A percentile compares a stretch with the other conserved stretches of the same genome.
Conservation (phyloP, 2,888 invertebrate species). For the Cataglyphis altisquamis region DNA sequence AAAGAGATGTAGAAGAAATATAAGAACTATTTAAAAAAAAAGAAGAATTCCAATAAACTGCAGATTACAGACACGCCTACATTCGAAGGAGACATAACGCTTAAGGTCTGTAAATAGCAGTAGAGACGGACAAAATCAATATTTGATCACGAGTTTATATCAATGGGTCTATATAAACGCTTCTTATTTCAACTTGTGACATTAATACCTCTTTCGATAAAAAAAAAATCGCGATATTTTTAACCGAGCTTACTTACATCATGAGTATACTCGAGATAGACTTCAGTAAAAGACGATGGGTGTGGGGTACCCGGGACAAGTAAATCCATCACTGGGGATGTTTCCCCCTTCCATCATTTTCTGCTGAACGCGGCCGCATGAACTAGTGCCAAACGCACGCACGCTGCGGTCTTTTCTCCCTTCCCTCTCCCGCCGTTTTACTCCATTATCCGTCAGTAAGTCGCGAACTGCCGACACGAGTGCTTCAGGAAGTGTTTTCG, state of each 20-base stretch:
- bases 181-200: neutral
- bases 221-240: neutral
- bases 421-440: slow-evolving; percentile 63
- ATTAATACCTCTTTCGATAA: neutral
- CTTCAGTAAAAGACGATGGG: neutral
- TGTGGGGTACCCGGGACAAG: neutral
- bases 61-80: neutral
- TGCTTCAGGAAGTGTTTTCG: slow-evolving; percentile 40
- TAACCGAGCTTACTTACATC: neutral
- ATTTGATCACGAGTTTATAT: neutral
- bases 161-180: neutral
- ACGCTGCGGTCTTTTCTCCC: slow-evolving; percentile 60
- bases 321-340: slow-evolving; percentile 32
- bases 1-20: neutral
- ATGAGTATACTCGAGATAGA: neutral
- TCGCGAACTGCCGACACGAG: slow-evolving; percentile 62
- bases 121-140: slow-evolving; percentile 1
- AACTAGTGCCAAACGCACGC: slow-evolving; percentile 44
- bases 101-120: slow-evolving; percentile 1
- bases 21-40: neutral
- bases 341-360: slow-evolving; percentile 38
- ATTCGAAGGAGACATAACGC: neutral
- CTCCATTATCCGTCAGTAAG: slow-evolving; percentile 67
- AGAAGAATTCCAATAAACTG: neutral
- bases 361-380: slow-evolving; percentile 16